Base-by-base conservation (phyloP, 2,888 invertebrate species). In the Tinea pellionella region DNA sequence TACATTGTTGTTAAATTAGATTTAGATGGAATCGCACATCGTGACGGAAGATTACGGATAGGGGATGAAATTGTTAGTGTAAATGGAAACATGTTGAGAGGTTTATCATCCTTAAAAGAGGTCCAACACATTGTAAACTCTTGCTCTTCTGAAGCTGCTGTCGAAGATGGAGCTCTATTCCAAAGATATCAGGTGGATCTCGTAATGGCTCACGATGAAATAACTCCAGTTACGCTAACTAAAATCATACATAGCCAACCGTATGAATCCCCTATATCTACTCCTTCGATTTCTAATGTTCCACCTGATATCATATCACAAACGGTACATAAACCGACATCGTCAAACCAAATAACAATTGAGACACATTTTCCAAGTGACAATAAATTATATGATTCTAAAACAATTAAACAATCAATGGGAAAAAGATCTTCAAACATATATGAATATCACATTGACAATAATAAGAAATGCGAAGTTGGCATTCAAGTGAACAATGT, bases 41-140 rank as follows among this genome's bases (percentile, higher is more conserved):
- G 94, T 78, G 94, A 95, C 74, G 94, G 95, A 16, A 90, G 94
- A 67, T 88, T 97, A 63, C 89, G 92, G 68, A 89, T 95, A 62
- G 96, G 96, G 12, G 97, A 97, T 79, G 95, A 96, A 88, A 93
- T 97, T 64, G 92, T 96, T 11, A 94, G 95, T 78, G 94, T 96
- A 30, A 96, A 96, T 76, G 96, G 96, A 9, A 91, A 90, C 69
- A 91, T 94, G 64, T 80, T 97, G 62, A 89, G 93, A 63, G 94
- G 94, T 0, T 87, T 95, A 61, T 89, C 92, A 51, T 90, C 92
- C 6, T 81, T 90, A 61, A 89, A 90, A 70, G 93, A 92, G 66
- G 90, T 90, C 15, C 90, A 90, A 67, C 82, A 89, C 56, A 84
- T 90, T 64, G 88, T 88, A 0, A 88, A 88, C 65, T 87, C 86